Percentiles rank a stretch among this genome's conserved stretches.
Evolutionary conservation across 92 coral and sea anemone species (phyloP).

Genomic region (Metridium senile): DNA sequence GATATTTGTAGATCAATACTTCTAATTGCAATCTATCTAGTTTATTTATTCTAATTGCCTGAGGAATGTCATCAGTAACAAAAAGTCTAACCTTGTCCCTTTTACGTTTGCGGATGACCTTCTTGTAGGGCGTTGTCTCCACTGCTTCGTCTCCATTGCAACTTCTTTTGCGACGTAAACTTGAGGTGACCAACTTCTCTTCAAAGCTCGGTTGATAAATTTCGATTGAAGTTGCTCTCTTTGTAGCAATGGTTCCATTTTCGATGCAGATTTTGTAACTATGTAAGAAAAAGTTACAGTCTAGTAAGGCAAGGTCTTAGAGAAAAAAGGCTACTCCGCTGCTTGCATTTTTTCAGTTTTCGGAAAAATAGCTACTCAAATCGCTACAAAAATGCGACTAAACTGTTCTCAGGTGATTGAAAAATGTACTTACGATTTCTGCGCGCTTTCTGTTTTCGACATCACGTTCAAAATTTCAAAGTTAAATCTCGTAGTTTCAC

Average conservation of each 20-base stretch:
- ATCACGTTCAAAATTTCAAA: not conserved
- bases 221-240: not conserved
- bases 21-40: not conserved
- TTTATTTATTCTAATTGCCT: not conserved
- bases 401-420: not conserved
- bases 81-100: not conserved
- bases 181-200: not conserved
- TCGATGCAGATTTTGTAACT: not conserved
- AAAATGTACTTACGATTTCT: slow-evolving; percentile 12
- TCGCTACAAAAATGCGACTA: not conserved
- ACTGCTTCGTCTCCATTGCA: not conserved
- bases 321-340: not conserved
- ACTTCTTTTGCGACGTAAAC: slow-evolving; percentile 1
- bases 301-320: not conserved
- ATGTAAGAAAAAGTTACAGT: not conserved
- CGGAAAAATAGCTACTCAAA: not conserved
- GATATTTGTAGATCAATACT: too few species aligned
- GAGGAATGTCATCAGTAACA: not conserved
- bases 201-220: not conserved
- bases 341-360: not conserved
- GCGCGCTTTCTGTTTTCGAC: slow-evolving; percentile 17
- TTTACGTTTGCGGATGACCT: not conserved
- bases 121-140: slow-evolving; percentile 10
- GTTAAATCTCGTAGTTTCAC: slow-evolving; percentile 1
- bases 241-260: not conserved